phyloP scores from a whole-genome alignment of 2,888 invertebrate species.

The Acrobeloides nanus region DNA sequence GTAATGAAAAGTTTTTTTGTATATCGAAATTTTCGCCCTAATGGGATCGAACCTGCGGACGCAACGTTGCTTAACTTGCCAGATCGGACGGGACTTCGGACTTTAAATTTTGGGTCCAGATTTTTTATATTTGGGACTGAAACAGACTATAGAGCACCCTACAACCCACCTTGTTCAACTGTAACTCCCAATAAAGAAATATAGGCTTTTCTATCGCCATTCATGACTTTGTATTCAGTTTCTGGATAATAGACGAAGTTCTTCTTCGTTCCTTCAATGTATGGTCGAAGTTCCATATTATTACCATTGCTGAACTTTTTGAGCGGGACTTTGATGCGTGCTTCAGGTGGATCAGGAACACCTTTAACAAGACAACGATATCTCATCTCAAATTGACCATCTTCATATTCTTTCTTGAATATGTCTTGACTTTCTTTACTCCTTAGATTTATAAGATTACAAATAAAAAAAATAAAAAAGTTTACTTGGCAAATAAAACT shows the following conservation, averaged over 20 bases:
- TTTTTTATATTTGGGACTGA: constrained; percentile 5
- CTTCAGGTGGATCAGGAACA: constrained; percentile 17
- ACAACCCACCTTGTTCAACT: constrained; percentile 4
- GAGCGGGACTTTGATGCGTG: constrained; percentile 23
- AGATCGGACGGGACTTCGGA: too few species aligned
- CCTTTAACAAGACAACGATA: constrained; percentile 21
- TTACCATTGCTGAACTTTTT: constrained; percentile 18
- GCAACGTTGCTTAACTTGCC: too few species aligned
- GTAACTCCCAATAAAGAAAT: constrained; percentile 26
- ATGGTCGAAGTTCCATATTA: constrained; percentile 24
- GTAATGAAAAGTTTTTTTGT: neutral
- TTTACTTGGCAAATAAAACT: constrained; percentile 29
- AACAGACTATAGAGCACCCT: neutral
- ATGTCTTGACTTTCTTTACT: neutral
- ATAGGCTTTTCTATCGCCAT: constrained; percentile 7
- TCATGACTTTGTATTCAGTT: constrained; percentile 20
- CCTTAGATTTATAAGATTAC: neutral
- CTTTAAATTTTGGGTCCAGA: too few species aligned
- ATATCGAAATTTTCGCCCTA: too few species aligned
- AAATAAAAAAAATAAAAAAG: neutral
- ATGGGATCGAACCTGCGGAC: too few species aligned
- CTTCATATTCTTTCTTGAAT: constrained; percentile 5
- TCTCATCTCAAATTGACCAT: constrained; percentile 1
- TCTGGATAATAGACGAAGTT: constrained; percentile 7
- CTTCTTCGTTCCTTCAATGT: constrained; percentile 4